Evolutionary conservation across 2,113 vertebrate species (phyloP), one percentile per base, ranked within the genome.

Genomic region (Tetrax tetrax): DNA sequence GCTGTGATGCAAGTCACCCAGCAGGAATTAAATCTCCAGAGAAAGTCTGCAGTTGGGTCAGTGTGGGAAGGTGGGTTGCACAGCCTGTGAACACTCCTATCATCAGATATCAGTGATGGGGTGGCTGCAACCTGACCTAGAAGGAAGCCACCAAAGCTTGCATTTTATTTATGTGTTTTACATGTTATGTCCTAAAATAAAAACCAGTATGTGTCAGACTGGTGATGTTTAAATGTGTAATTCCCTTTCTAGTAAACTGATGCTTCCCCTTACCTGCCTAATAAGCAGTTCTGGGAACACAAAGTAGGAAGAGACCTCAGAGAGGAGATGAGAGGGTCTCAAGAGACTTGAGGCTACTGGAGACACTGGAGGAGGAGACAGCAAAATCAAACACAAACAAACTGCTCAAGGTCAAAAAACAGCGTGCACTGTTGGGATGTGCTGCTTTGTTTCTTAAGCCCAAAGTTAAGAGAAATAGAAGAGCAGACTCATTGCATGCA

Each of bases 191-290:
- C 38, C 48, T 81, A 77, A 90, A 92, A 83, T 47, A 92, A 87
- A 95, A 93, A 88, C 93, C 79, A 54, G 38, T 91, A 38, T 35
- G 16, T 81, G 84, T 81, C 90, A 90, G 68, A 48, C 25, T 48
- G 18, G 29, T 86, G 75, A 90, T 77, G 23, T 94, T 83, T 90
- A 95, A 95, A 83, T 53, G 50, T 60, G 33, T 85, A 93, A 95
- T 59, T 88, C 75, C 41, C 38, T 83, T 92, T 51, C 63, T 66
- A 70, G 59, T 28, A 66, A 83, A 71, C 37, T 24, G 76, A 60
- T 89, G 59, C 33, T 86, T 79, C 43, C 23, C 19, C n/a, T 61
- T 72, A 24, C 47, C 75, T 88, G 50, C 21, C 24, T 51, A 56
- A 83, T 23, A 77, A 95, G 47, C 6, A 28, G 35, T 66, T 92